Evolutionary conservation across 1,140 invertebrate genomes (phyloP).

Genomic region (Cardiocondyla obscurior): DNA sequence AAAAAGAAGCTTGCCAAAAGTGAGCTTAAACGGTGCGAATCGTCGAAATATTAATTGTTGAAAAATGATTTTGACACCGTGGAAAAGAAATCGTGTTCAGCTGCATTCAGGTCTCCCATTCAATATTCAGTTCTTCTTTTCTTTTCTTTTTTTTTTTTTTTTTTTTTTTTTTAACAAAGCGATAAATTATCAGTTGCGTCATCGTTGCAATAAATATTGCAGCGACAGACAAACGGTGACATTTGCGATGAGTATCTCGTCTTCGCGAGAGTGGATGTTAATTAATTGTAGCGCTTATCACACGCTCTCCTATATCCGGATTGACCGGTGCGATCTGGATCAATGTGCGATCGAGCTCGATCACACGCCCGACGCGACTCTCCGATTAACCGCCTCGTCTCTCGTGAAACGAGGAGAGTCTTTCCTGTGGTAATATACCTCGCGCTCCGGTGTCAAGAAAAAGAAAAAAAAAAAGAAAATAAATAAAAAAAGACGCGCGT

Average conservation of each 20-base stretch:
- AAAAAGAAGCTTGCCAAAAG: too few relatives aligned
- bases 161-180: too few relatives aligned
- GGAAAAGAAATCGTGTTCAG: too few relatives aligned
- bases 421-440: neutral
- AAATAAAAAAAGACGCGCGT: constrained; percentile 25
- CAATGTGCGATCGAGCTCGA: neutral
- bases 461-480: too few relatives aligned
- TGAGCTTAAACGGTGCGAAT: too few relatives aligned
- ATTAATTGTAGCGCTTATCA: neutral
- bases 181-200: neutral
- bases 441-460: neutral
- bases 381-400: neutral
- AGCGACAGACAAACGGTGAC: neutral
- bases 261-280: neutral
- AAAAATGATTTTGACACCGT: too few relatives aligned
- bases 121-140: too few relatives aligned
- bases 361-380: neutral
- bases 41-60: too few relatives aligned
- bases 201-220: neutral
- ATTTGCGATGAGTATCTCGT: neutral
- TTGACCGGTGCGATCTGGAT: neutral
- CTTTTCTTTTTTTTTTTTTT: too few relatives aligned
- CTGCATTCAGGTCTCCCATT: too few relatives aligned
- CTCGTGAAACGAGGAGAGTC: neutral
- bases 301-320: neutral